Conservation (phyloP, 2,797 vertebrate genomes). For the Paguma larvata region DNA sequence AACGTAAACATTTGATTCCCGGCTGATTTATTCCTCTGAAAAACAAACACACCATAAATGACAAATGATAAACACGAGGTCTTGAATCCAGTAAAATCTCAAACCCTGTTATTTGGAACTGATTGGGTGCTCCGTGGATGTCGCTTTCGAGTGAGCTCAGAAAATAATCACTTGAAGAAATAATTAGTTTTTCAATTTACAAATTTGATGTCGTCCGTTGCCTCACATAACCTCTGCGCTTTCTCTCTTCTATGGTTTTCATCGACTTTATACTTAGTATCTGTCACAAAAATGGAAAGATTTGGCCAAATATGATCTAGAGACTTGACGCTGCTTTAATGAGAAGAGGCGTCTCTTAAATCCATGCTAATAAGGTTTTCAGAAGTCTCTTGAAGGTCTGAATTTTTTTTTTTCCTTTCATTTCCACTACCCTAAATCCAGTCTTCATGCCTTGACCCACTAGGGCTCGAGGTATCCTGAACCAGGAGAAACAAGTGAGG, state of each 20-base stretch:
- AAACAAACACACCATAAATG: neutral
- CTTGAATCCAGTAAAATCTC: slow-evolving; percentile 48
- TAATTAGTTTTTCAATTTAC: slow-evolving; percentile 53
- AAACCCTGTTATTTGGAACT: slow-evolving; percentile 64
- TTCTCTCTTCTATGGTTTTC: slow-evolving; percentile 32
- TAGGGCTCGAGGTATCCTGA: neutral
- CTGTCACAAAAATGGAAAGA: slow-evolving; percentile 60
- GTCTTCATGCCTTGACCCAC: neutral
- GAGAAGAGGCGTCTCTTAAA: neutral
- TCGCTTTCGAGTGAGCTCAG: slow-evolving; percentile 6
- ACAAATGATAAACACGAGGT: neutral
- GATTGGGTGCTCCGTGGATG: neutral
- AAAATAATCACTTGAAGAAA: slow-evolving; percentile 67
- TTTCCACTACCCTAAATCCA: neutral
- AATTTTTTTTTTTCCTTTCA: neutral
- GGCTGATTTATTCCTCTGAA: neutral
- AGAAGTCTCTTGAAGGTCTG: slow-evolving; percentile 7
- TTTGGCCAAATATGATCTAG: neutral
- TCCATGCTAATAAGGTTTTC: neutral
- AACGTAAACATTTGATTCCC: slow-evolving; percentile 41
- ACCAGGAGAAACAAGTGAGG: neutral
- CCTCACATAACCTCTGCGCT: neutral
- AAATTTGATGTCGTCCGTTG: slow-evolving; percentile 18
- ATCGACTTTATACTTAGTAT: slow-evolving; percentile 52
- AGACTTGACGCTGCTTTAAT: neutral